These are phyloP conservation scores for Sussaba pulchella DNA, from an alignment of 2,888 invertebrate genomes.

Conservation along the genomic window DNA sequence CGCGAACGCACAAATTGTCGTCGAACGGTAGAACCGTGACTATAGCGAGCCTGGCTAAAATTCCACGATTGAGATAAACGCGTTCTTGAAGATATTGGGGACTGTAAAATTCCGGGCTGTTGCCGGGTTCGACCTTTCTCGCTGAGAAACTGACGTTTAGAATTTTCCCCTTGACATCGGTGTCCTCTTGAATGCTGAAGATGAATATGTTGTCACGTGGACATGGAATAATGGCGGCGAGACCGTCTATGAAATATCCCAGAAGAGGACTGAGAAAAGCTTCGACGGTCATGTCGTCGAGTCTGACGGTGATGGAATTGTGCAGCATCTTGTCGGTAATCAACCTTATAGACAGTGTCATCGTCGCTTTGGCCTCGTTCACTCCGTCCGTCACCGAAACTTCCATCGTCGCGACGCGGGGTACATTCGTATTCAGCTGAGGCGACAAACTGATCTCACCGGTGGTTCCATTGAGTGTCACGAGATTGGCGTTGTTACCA, in stretches of 20 bases:
- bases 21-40: constrained; percentile 97
- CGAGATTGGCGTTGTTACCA: constrained; percentile 96
- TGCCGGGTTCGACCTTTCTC: constrained; percentile 91
- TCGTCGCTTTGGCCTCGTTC: constrained; percentile 96
- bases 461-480: constrained; percentile 92
- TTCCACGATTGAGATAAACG: constrained; percentile 96
- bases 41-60: constrained; percentile 94
- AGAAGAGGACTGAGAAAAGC: constrained; percentile 95
- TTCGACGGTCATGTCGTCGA: constrained; percentile 97
- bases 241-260: constrained; percentile 94
- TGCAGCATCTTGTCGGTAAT: constrained; percentile 97
- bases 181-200: constrained; percentile 96
- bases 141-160: constrained; percentile 98
- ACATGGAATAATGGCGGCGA: constrained; percentile 96
- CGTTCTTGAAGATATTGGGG: constrained; percentile 96
- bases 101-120: constrained; percentile 91
- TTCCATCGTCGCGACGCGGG: constrained; percentile 96
- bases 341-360: constrained; percentile 95
- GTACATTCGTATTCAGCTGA: constrained; percentile 97
- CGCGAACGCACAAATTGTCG: constrained; percentile 97
- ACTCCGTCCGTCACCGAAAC: constrained; percentile 97
- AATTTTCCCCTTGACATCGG: constrained; percentile 94
- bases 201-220: constrained; percentile 96
- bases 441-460: constrained; percentile 96
- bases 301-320: constrained; percentile 96